Base-by-base conservation (phyloP, 2,113 vertebrate species). In the Platysteira castanea region DNA sequence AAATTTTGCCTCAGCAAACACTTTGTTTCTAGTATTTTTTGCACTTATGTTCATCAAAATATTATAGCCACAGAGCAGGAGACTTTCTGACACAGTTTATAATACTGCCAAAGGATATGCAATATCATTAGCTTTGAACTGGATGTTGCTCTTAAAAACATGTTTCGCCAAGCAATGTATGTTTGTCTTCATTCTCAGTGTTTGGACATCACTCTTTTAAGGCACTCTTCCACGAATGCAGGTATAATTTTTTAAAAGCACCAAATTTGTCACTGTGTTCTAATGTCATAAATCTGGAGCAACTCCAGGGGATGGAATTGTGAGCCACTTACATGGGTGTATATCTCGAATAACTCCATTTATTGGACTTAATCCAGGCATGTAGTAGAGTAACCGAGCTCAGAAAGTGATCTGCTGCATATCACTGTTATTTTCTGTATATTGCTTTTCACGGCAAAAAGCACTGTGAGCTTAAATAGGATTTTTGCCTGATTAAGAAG, bases 301-400 rank as follows among this genome's bases (percentile, higher is more conserved):
- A 28, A 60, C 73, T 96, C 95, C 83, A 94, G 95, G 88, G 83
- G 93, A 93, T 9, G 2, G 78, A 69, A 77, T 73, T 95, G 89
- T 87, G 94, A 96, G 84, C 91, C 94, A 84, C 77, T 95, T 78
- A 89, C 73, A 97, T 92, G 91, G 69, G 63, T 89, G 91, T 95
- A 79, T 94, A 82, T 92, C 95, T 95, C 73, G 75, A 95, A 87
- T 95, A 95, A 95, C 94, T 94, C 91, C 26, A 71, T 92, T 95
- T 91, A 75, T 95, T 96, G 93, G 96, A 87, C 70, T 65, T 76
- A 78, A 63, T 95, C 95, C 95, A 97, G 84, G 53, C 84, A 4
- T 94, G 42, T 94, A 95, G 95, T 94, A 94, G 73, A 90, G 92
- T 90, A 92, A 60, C 52, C 1, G 30, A 87, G 83, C 88, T 90